A percentile compares a stretch with the other conserved stretches of the same genome.
Evolutionary conservation across 2,797 vertebrate genomes (phyloP).

Genomic region (Acipenser oxyrinchus): DNA sequence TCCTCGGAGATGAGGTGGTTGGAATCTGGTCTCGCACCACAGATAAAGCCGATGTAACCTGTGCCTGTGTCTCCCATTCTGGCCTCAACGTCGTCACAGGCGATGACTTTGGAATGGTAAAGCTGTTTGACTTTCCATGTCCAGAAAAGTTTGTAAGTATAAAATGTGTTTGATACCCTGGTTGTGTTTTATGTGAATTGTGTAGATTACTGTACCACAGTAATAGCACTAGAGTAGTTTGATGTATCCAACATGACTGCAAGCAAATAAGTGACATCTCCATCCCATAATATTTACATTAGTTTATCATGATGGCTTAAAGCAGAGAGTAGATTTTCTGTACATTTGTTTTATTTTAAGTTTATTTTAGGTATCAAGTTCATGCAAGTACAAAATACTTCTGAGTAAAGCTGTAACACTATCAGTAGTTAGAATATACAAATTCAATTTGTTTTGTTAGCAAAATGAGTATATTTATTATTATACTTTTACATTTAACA

Average conservation of each 20-base stretch:
- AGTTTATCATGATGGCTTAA: not conserved
- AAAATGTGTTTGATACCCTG: conserved; percentile 18
- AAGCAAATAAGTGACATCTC: no score
- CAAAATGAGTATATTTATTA: not conserved
- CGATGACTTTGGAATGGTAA: conserved; percentile 98
- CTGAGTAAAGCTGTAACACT: no score
- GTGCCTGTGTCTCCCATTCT: conserved; percentile 94
- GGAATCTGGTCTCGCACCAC: conserved; percentile 96
- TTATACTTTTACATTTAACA: not conserved
- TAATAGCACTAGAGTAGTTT: not conserved
- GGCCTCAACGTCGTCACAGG: conserved; percentile 92
- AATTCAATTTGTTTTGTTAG: no score
- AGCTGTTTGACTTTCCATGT: conserved; percentile 96
- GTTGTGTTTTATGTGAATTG: conserved; percentile 14
- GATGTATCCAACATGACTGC: no score
- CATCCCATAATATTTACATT: not conserved
- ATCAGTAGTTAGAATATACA: no score
- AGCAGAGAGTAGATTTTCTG: not conserved
- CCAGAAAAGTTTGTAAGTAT: conserved; percentile 96
- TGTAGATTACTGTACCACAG: conserved; percentile 4
- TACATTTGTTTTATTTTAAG: not conserved
- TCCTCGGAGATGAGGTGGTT: conserved; percentile 89
- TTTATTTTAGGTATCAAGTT: not conserved
- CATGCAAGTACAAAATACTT: no score
- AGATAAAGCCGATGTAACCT: conserved; percentile 91